Base-by-base conservation (phyloP, 2,113 vertebrate genomes). In the Corythornis vintsioides region DNA sequence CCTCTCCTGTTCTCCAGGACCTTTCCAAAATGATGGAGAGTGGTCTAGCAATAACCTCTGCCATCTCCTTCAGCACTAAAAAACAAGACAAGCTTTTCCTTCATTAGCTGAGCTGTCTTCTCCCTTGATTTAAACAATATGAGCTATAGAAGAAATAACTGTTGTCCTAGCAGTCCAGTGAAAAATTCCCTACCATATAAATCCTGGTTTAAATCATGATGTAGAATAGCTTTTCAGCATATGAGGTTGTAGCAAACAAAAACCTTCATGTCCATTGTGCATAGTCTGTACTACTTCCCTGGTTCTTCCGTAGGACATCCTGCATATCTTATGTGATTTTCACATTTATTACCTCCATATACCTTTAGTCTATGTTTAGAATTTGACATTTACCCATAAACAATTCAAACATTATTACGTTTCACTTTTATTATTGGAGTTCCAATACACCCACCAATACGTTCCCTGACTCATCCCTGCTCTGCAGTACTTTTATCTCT, bases 391-490 rank as follows among this genome's bases (percentile, higher is more conserved):
- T 7, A 45, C 9, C 1, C 5, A 15, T 10, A 40, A 75, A 10
- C 2, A 63, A 12, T 24, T 56, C 10, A 12, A 60, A 35, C 5
- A 20, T 20, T 42, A 20, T 38, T 59, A 10, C 5, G 4, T 69
- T 56, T 13, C 26, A 56, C 13, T 60, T 65, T 29, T 29, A 9
- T 74, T 60, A 56, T 8, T 57, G 22, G 33, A 19, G 11, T 48
- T 4, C 18, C 20, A 45, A 10, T 16, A 52, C 22, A 35, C 3
- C 2, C 12, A 48, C 7, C 40, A 70, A 12, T 40, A 50, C 2
- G 3, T 17, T 1, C 13, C 9, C 4, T 9, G 2, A 13, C 3
- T 5, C 28, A 69, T 1, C 2, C 5, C 14, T 77, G 7, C 3
- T 52, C 18, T 52, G 42, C 4, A 35, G 15, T 29, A 25, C 4